phyloP scores from a whole-genome alignment of 2,888 invertebrate genomes.

The Zygaena filipendulae region DNA sequence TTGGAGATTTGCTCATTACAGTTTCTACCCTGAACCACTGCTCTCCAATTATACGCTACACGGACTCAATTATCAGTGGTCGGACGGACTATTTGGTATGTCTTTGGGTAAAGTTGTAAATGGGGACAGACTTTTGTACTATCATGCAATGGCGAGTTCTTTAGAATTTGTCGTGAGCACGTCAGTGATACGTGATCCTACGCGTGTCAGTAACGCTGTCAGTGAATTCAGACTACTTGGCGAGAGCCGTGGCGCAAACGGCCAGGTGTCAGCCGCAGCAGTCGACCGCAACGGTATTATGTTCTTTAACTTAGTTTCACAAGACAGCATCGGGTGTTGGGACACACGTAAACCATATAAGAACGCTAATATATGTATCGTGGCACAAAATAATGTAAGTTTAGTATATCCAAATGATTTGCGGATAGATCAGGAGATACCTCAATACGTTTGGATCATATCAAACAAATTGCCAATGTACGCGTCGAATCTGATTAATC shows the following conservation, averaged over 20 bases:
- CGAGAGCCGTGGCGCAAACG: constrained; percentile 66
- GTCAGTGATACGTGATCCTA: constrained; percentile 75
- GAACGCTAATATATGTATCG: constrained; percentile 71
- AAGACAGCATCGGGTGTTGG: constrained; percentile 86
- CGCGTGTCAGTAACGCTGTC: constrained; percentile 39
- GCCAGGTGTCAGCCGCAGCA: constrained; percentile 81
- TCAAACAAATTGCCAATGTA: constrained; percentile 81
- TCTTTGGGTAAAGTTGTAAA: constrained; percentile 71
- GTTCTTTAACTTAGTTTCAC: constrained; percentile 84
- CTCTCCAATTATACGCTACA: constrained; percentile 80
- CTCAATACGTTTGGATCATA: constrained; percentile 80
- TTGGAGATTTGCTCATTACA: constrained; percentile 76
- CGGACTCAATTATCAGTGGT: constrained; percentile 83
- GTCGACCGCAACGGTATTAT: constrained; percentile 80
- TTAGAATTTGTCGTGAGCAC: constrained; percentile 80
- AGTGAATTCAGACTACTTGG: constrained; percentile 52
- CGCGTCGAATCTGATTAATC: constrained; percentile 75
- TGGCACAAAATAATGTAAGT: constrained; percentile 71
- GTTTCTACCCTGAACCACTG: constrained; percentile 78
- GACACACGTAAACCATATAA: constrained; percentile 80
- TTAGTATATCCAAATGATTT: constrained; percentile 85
- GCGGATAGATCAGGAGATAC: constrained; percentile 76
- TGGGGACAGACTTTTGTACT: constrained; percentile 76
- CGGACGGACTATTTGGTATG: constrained; percentile 83
- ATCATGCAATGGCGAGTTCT: constrained; percentile 86